phyloP scores from a whole-genome alignment of 2,888 invertebrate genomes.

The Limnephilus marmoratus region DNA sequence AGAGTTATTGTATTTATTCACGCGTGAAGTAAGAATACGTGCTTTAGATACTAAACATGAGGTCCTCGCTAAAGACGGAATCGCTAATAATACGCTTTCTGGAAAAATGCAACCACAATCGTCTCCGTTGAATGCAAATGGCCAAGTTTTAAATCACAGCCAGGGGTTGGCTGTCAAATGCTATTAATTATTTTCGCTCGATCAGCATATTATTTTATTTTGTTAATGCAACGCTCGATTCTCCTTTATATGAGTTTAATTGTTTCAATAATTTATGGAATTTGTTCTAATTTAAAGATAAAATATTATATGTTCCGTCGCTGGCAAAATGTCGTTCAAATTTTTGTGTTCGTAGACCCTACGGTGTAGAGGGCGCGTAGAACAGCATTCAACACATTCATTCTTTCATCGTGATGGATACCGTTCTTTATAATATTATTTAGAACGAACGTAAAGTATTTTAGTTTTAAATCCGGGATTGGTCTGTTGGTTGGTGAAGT shows the following conservation, averaged over 20 bases:
- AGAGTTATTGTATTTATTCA: conserved; percentile 40
- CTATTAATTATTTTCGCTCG: background rate
- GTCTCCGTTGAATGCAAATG: conserved; percentile 32
- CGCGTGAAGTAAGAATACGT: conserved; percentile 52
- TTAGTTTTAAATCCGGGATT: background rate
- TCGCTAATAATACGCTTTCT: conserved; percentile 54
- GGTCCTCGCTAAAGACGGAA: background rate
- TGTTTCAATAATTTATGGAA: background rate
- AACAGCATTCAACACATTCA: background rate
- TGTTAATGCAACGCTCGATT: background rate
- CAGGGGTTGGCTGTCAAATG: background rate
- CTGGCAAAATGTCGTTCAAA: background rate
- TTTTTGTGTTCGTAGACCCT: background rate
- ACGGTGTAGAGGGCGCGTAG: background rate
- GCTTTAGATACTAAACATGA: conserved; percentile 21
- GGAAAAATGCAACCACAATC: conserved; percentile 47
- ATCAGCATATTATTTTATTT: background rate
- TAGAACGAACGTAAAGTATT: background rate
- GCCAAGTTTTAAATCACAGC: conserved; percentile 11
- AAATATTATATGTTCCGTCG: background rate
- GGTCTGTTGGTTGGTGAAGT: background rate
- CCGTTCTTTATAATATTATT: background rate
- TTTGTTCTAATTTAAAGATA: background rate
- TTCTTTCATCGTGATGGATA: background rate
- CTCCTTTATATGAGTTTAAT: background rate